Evolutionary conservation across 2,797 vertebrate genomes (phyloP), one percentile per base, ranked within the genome.

Genomic region (Lepilemur septentrionalis): DNA sequence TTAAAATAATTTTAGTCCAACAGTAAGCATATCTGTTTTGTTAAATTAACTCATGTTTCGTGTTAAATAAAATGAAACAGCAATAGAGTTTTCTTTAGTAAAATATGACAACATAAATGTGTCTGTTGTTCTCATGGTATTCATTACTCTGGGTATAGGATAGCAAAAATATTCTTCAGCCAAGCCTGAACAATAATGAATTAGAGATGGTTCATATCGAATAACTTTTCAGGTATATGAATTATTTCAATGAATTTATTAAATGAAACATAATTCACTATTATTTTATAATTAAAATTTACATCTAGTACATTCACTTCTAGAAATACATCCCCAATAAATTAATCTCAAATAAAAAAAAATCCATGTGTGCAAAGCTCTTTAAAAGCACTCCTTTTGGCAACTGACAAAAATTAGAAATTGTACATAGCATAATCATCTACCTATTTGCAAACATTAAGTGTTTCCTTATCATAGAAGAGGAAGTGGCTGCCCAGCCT

Each of bases 291-390:
- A 61, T 86, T 82, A 79, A 89, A 73, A 55, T 2, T 48, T 67
- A n/a, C 3, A 67, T 14, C 35, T 22, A 89, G 15, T 81, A 85
- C 15, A 57, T 4, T 93, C 23, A 91, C 14, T 81, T 96, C 17
- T 82, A 93, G 38, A 93, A 95, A 55, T 48, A 65, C 46, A 94
- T 63, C 15, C 28, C 70, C 92, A 97, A 63, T 89, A 86, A 78
- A 79, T 61, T 82, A 72, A 82, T 61, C 23, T 90, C 57, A 92
- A 83, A 76, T 65, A 90, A 43, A 55, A 91, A 83, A 32, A 70
- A 79, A 80, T 55, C 43, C 43, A 67, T 46, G 86, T 85, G 10
- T 43, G 50, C 35, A 94, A 82, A 93, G 28, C 28, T 84, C 80
- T 69, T 69, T 87, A 75, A 90, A 93, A 94, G 30, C 79, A 72